Evolutionary conservation across 2,113 vertebrate species (phyloP).

Genomic region (Noturus placidus): DNA sequence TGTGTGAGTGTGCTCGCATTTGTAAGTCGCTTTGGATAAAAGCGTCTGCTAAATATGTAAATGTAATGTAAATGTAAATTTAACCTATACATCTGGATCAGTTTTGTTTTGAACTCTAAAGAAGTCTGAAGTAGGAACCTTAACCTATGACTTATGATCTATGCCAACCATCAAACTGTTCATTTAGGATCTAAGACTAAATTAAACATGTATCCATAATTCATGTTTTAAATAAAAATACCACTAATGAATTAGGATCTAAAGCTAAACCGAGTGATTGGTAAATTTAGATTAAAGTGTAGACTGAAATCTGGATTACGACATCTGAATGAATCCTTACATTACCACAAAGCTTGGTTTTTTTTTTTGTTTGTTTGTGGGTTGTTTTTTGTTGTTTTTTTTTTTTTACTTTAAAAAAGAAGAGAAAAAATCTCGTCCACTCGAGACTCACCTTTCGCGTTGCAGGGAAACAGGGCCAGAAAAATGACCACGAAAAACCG

Average conservation of each 20-base stretch:
- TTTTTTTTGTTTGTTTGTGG: too few relatives aligned
- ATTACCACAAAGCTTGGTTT: neutral
- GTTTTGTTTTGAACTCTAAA: neutral
- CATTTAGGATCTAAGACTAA: neutral
- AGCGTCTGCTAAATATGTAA: too few relatives aligned
- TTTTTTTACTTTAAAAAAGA: neutral
- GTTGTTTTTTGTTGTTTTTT: too few relatives aligned
- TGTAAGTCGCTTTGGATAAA: too few relatives aligned
- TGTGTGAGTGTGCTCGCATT: too few relatives aligned
- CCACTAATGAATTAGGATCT: neutral
- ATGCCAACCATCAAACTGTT: neutral
- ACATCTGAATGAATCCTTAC: neutral
- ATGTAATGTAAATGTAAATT: too few relatives aligned
- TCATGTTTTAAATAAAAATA: neutral
- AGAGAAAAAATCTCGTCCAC: neutral
- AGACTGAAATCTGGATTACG: neutral
- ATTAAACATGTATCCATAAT: neutral
- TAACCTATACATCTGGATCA: neutral
- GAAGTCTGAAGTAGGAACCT: neutral
- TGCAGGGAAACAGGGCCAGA: neutral
- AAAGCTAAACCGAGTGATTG: neutral
- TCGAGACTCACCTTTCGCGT: slow-evolving; percentile 16
- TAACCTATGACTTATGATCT: neutral
- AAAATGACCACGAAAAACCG: neutral
- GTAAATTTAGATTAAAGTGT: neutral